Percentiles rank a stretch among this genome's conserved stretches.
These are phyloP conservation scores for Apamea crenata DNA, from an alignment of 2,888 invertebrate species.

Conservation along the genomic window DNA sequence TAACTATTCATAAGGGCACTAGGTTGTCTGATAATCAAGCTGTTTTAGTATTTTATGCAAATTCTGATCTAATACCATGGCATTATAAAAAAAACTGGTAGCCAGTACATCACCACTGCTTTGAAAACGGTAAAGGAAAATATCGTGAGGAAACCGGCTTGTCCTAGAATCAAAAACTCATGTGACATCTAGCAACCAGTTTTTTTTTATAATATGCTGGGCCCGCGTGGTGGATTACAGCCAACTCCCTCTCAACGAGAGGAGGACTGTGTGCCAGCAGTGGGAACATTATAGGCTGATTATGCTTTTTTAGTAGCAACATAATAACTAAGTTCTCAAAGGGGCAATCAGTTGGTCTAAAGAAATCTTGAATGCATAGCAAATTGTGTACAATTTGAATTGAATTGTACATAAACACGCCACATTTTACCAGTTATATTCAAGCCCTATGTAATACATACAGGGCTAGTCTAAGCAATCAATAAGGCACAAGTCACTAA, in stretches of 20 bases:
- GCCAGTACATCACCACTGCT: neutral
- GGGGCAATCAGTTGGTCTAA: neutral
- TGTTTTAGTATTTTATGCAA: neutral
- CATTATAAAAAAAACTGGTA: too few species aligned
- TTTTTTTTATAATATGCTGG: too few species aligned
- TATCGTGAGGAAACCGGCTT: neutral
- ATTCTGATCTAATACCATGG: neutral
- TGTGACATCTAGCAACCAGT: neutral
- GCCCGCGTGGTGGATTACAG: neutral
- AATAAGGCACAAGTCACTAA: too few species aligned
- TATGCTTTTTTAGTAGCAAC: neutral
- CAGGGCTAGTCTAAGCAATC: neutral
- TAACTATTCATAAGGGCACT: neutral
- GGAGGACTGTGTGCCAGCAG: neutral
- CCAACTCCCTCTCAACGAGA: neutral
- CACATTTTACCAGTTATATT: neutral
- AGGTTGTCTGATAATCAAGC: neutral
- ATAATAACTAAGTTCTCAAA: neutral
- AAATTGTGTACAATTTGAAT: neutral
- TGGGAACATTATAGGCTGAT: neutral
- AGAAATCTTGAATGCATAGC: neutral
- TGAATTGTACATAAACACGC: neutral
- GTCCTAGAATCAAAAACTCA: neutral
- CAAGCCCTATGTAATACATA: neutral
- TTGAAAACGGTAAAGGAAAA: neutral